Conservation (phyloP, 2,797 vertebrate genomes). For the Clamator glandarius region DNA sequence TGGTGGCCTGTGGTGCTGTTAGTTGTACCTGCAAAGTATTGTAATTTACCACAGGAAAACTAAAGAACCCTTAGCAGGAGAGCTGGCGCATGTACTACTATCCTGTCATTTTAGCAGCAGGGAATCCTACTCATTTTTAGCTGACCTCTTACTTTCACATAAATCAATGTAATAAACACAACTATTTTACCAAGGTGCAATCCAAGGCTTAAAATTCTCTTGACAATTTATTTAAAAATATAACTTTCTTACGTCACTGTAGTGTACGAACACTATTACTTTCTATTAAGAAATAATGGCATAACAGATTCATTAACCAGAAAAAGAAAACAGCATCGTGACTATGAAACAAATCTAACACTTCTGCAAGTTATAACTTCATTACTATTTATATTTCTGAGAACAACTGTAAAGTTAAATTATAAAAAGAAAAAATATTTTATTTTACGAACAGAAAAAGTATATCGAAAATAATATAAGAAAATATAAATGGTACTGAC, state of each 20-base stretch:
- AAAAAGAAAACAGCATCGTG: neutral
- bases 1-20: constrained; percentile 53
- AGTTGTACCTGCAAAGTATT: constrained; percentile 69
- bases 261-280: constrained; percentile 38
- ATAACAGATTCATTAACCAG: constrained; percentile 41
- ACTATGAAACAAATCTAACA: neutral
- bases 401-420: neutral
- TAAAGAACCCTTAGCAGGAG: constrained; percentile 79
- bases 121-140: constrained; percentile 80
- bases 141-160: constrained; percentile 79
- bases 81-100: constrained; percentile 75
- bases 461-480: neutral
- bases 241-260: constrained; percentile 41
- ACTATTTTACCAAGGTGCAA: constrained; percentile 61
- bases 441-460: neutral
- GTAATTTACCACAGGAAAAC: constrained; percentile 74
- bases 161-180: constrained; percentile 83
- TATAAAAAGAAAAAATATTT: neutral
- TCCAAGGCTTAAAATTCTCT: constrained; percentile 64
- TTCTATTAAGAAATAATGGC: constrained; percentile 33
- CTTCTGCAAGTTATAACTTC: neutral
- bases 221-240: constrained; percentile 50
- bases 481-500: neutral
- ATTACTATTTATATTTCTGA: neutral
- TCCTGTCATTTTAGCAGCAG: constrained; percentile 85